A percentile compares a stretch with the other conserved stretches of the same genome.
Evolutionary conservation across 2,113 vertebrate genomes (phyloP).

Genomic region (Dromas ardeola): DNA sequence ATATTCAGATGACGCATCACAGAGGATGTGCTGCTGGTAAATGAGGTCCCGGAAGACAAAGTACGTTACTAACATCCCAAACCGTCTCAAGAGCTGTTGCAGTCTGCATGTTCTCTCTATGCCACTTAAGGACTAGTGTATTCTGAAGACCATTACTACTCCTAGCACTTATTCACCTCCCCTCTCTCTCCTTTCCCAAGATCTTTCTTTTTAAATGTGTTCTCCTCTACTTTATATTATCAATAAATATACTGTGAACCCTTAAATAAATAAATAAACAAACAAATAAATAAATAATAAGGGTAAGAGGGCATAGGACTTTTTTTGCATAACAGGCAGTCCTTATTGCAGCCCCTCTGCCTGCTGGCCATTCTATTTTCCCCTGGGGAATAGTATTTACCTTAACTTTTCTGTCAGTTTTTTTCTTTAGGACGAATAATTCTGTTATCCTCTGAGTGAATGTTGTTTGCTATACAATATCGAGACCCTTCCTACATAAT

Average conservation of each 20-base stretch:
- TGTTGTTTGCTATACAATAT: not conserved
- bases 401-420: not conserved
- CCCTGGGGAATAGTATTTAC: not conserved
- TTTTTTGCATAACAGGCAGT: not conserved
- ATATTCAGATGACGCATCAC: not conserved
- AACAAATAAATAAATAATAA: not conserved
- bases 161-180: not conserved
- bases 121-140: accelerated
- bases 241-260: not conserved
- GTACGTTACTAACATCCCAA: not conserved
- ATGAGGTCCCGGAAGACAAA: not conserved
- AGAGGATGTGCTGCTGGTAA: not conserved
- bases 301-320: not conserved
- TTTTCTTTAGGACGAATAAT: not conserved
- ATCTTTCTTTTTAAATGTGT: not conserved
- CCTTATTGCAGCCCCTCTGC: not conserved
- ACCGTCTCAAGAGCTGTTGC: not conserved
- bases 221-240: not conserved
- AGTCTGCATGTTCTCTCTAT: not conserved
- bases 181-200: not conserved
- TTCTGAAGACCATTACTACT: not conserved
- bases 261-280: not conserved
- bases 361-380: not conserved
- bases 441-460: not conserved
- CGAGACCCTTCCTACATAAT: not conserved